These are phyloP conservation scores for Anoplolepis gracilipes DNA, from an alignment of 1,140 invertebrate genomes.

Conservation along the genomic window DNA sequence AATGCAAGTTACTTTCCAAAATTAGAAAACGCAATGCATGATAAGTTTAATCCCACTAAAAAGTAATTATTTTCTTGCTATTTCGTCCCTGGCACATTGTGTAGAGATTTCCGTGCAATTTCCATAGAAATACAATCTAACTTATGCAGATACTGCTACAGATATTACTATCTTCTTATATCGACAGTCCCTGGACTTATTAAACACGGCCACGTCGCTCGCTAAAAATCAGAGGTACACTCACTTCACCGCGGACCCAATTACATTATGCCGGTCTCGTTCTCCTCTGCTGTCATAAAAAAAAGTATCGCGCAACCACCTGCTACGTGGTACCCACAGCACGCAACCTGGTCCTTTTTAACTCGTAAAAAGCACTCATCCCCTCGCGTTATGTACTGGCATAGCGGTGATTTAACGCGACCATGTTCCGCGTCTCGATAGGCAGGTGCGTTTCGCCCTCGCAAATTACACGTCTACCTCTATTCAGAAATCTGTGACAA, in stretches of 20 bases:
- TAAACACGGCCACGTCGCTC: slow-evolving; percentile 22
- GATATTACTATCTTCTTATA: background rate
- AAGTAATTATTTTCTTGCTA: background rate
- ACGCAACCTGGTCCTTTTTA: slow-evolving; percentile 35
- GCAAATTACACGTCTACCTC: slow-evolving; percentile 74
- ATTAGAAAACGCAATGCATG: background rate
- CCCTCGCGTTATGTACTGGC: background rate
- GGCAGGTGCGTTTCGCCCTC: slow-evolving; percentile 72
- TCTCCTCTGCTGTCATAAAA: slow-evolving; percentile 49
- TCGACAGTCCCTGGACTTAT: slow-evolving; percentile 8
- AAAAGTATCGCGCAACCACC: slow-evolving; percentile 62
- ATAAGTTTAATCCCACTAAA: background rate
- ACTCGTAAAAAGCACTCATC: slow-evolving; percentile 52
- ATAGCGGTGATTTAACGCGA: slow-evolving; percentile 42
- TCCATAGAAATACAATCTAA: background rate
- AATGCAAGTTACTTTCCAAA: background rate
- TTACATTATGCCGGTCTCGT: slow-evolving; percentile 68
- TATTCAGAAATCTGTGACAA: slow-evolving; percentile 73
- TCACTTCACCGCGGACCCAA: slow-evolving; percentile 4
- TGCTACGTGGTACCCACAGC: slow-evolving; percentile 56
- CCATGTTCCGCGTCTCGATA: slow-evolving; percentile 40
- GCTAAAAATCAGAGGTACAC: slow-evolving; percentile 46
- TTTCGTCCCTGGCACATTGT: background rate
- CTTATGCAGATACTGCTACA: background rate
- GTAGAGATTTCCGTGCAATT: background rate